These are phyloP conservation scores for Rhopalosiphum maidis DNA, from an alignment of 1,140 invertebrate species.

Conservation along the genomic window DNA sequence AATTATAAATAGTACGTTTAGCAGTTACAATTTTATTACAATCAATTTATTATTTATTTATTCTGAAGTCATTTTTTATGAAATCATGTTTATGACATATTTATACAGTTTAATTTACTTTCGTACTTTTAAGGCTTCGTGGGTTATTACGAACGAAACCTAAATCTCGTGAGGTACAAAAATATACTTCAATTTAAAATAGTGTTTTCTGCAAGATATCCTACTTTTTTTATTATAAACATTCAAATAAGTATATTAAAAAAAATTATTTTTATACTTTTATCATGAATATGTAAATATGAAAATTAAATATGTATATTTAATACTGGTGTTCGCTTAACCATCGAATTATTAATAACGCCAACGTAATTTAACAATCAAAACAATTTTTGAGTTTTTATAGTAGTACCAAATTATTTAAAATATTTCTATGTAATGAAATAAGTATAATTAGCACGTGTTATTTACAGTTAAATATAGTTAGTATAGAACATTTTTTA, in stretches of 20 bases:
- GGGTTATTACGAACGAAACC: background rate
- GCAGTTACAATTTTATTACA: background rate
- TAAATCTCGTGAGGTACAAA: background rate
- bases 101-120: background rate
- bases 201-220: background rate
- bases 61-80: background rate
- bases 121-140: background rate
- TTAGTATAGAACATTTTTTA: background rate
- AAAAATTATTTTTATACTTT: background rate
- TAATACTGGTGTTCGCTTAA: no score
- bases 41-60: background rate
- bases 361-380: background rate
- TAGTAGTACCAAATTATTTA: background rate
- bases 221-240: background rate
- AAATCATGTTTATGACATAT: background rate
- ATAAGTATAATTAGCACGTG: background rate
- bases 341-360: background rate
- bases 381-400: background rate
- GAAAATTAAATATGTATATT: background rate
- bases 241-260: background rate
- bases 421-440: background rate
- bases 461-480: background rate
- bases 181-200: background rate
- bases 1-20: constrained; percentile 13
- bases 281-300: background rate